These are phyloP conservation scores for Sphaerodactylus townsendi DNA, from an alignment of 2,113 vertebrate species.

Conservation along the genomic window DNA sequence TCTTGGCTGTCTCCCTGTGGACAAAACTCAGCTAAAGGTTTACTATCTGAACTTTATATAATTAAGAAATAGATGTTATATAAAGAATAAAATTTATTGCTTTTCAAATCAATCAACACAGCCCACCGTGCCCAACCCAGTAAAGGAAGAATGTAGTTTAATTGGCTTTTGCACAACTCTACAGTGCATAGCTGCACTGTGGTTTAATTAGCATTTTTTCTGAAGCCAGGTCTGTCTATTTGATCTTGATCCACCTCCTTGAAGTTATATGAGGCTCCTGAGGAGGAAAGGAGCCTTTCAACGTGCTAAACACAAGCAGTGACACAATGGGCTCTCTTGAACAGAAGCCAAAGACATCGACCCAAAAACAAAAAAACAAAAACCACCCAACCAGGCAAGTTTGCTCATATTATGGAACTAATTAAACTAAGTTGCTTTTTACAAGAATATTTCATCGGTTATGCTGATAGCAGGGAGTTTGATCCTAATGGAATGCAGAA, in stretches of 20 bases:
- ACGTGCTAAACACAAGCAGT: background rate
- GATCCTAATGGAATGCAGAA: background rate
- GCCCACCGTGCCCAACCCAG: slow-evolving; percentile 28
- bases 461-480: background rate
- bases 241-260: slow-evolving; percentile 5
- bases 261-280: slow-evolving; percentile 16
- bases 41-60: slow-evolving; percentile 27
- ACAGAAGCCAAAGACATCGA: background rate
- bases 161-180: slow-evolving; percentile 41
- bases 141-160: slow-evolving; percentile 42
- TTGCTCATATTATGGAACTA: background rate
- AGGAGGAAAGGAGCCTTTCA: background rate
- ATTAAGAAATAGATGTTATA: slow-evolving; percentile 15
- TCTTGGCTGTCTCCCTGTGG: background rate
- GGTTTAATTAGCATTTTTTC: slow-evolving; percentile 51
- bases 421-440: background rate
- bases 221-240: background rate
- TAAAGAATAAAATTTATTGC: slow-evolving; percentile 27
- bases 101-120: slow-evolving; percentile 52
- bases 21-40: slow-evolving; percentile 33
- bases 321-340: background rate
- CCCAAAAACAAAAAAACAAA: background rate
- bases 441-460: background rate
- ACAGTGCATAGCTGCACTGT: background rate
- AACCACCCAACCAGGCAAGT: background rate